Base-by-base conservation (phyloP, 2,888 invertebrate species). In the Raillietiella orientalis region DNA sequence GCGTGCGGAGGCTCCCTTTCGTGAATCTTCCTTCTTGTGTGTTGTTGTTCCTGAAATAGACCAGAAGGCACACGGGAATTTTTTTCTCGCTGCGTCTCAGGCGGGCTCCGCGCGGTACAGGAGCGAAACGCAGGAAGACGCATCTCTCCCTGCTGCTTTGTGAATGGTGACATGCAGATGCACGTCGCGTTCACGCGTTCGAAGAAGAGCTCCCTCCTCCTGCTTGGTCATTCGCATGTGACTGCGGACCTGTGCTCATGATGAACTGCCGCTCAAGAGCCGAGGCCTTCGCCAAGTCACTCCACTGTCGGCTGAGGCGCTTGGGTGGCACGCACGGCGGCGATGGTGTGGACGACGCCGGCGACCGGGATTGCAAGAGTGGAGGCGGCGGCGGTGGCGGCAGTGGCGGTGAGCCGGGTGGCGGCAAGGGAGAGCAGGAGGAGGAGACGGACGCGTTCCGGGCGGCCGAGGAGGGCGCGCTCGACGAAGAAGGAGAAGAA, bases 241-340 rank as follows among this genome's bases (percentile, higher is more conserved):
- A n/a, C n/a, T n/a, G n/a, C n/a, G n/a, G n/a, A n/a, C n/a, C 30
- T 10, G 11, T 29, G 9, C 19, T 31, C 12, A 14, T 20, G 41
- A 64, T 65, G 59, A 67, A 66, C 45, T 72, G 70, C 44, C 59
- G 69, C 30, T 65, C 65, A 30, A 58, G 66, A 28, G 70, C 71
- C 29, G 71, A 70, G 42, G 66, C 67, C 30, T 71, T 72, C 46
- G 71, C 71, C 34, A 56, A 65, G 30, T 62, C 64, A 40, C 51
- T 72, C 32, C 67, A 70, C 41, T 62, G 62, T 28, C 62, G 67
- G 33, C 50, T 72, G 36, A 58, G 62, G 36, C 61, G 64, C 33
- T 54, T 71, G 34, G 66, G 66, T 26, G 47, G 51, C 29, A 50
- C 51, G 37, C 47, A 35, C 14, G 14, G 10, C 14, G 20, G 26